Evolutionary conservation across 2,888 invertebrate genomes (phyloP).

Genomic region (Trichopria drosophilae): DNA sequence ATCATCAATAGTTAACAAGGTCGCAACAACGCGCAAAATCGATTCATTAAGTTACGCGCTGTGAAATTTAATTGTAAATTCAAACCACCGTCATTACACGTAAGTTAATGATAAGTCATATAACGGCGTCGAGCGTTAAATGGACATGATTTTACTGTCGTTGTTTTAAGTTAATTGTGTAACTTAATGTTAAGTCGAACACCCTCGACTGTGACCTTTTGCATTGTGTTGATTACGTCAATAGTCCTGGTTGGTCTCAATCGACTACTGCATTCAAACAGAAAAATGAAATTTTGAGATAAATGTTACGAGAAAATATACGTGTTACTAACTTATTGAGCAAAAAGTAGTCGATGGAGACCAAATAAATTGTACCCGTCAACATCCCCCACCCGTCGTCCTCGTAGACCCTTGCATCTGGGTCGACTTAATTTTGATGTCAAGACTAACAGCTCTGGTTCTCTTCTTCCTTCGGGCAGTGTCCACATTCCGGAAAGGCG

Average conservation of each 20-base stretch:
- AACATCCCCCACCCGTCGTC: conserved; percentile 19
- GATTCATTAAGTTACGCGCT: too few species aligned
- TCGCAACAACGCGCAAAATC: too few species aligned
- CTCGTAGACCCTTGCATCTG: conserved; percentile 43
- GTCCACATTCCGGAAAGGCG: conserved; percentile 99
- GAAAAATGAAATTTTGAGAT: not conserved
- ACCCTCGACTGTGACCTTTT: conserved; percentile 27
- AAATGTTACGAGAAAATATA: not conserved
- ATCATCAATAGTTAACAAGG: too few species aligned
- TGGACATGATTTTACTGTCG: too few species aligned
- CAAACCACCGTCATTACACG: too few species aligned
- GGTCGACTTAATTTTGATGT: conserved; percentile 49
- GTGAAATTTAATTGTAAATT: too few species aligned
- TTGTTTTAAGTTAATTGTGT: too few species aligned
- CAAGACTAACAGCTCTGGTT: conserved; percentile 61
- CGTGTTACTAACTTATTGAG: too few species aligned
- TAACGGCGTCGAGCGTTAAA: too few species aligned
- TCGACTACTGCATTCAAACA: not conserved
- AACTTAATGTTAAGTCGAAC: conserved; percentile 32
- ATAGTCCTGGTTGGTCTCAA: conserved; percentile 10
- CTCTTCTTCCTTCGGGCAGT: conserved; percentile 72
- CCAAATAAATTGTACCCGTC: conserved; percentile 19
- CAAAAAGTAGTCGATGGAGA: conserved; percentile 29
- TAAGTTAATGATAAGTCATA: too few species aligned
- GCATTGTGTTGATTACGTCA: conserved; percentile 14